Conservation (phyloP, 2,113 vertebrate genomes). For the Copsychus sechellarum region DNA sequence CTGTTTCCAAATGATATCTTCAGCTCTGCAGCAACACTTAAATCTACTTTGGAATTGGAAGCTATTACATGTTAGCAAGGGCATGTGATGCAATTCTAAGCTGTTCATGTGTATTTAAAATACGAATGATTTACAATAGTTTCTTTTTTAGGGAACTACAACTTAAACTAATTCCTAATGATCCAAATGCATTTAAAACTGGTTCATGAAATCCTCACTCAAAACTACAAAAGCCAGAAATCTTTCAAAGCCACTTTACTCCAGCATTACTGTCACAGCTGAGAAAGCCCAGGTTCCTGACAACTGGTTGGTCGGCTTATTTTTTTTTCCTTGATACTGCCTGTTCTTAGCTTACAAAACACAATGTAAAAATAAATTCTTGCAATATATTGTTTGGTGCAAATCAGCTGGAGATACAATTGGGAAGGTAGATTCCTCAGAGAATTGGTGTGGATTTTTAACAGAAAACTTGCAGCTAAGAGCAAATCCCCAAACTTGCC, state of each 20-base stretch:
- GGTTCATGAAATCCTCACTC: conserved; percentile 45
- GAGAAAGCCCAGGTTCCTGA: neutral
- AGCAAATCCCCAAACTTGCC: neutral
- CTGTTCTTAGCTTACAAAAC: neutral
- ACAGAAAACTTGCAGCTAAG: neutral
- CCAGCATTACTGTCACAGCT: neutral
- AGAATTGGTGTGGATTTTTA: neutral
- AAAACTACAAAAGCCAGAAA: neutral
- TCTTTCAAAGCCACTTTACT: conserved; percentile 13
- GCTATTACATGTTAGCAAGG: conserved; percentile 19
- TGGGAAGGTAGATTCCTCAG: neutral
- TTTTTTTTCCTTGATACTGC: neutral
- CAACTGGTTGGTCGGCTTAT: neutral
- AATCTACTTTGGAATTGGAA: conserved; percentile 57
- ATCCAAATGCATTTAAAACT: conserved; percentile 56
- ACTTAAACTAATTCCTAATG: conserved; percentile 67
- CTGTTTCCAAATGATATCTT: conserved; percentile 57
- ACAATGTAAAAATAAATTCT: neutral
- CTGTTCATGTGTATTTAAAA: conserved; percentile 52
- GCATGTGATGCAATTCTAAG: conserved; percentile 48
- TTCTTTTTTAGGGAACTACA: conserved; percentile 38
- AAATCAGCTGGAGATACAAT: neutral
- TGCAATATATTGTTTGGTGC: neutral
- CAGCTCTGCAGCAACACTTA: conserved; percentile 55
- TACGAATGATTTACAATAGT: conserved; percentile 57